Percentiles rank a stretch among this genome's conserved stretches.
Evolutionary conservation across 2,888 invertebrate species (phyloP).

Genomic region (Temnothorax ravouxi): DNA sequence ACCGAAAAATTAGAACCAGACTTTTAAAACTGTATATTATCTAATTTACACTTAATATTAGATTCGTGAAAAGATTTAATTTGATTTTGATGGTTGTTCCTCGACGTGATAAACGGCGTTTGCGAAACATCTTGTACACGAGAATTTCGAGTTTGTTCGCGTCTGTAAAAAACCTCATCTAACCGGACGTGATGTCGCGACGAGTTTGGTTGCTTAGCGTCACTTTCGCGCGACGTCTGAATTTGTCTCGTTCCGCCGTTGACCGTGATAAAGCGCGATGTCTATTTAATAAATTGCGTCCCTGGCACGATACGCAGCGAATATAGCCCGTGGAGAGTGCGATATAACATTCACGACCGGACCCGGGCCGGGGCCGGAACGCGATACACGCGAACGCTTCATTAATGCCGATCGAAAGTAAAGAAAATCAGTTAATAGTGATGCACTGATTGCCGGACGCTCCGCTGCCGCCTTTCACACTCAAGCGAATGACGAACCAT

Average conservation of each 20-base stretch:
- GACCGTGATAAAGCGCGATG: conserved; percentile 44
- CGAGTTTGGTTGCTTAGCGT: conserved; percentile 17
- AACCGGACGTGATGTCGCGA: background rate
- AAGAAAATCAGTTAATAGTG: conserved; percentile 37
- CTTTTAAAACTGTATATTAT: background rate
- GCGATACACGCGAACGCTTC: conserved; percentile 33
- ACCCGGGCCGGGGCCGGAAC: background rate
- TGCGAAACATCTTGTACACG: background rate
- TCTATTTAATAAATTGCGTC: conserved; percentile 51
- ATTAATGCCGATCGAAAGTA: conserved; percentile 42
- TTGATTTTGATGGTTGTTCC: background rate
- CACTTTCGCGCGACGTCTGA: conserved; percentile 41
- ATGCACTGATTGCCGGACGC: background rate
- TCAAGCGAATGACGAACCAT: background rate
- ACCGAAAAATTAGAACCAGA: background rate
- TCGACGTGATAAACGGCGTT: background rate
- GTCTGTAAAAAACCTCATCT: background rate
- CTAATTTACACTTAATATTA: background rate
- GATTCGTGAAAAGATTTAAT: background rate
- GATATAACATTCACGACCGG: conserved; percentile 2
- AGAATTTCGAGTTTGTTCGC: conserved; percentile 16
- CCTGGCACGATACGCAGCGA: conserved; percentile 4
- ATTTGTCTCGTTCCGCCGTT: conserved; percentile 36
- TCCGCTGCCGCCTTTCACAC: conserved; percentile 22
- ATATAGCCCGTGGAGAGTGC: background rate